Evolutionary conservation across 2,797 vertebrate genomes (phyloP), one percentile per base, ranked within the genome.

Genomic region (Peromyscus nudipes): DNA sequence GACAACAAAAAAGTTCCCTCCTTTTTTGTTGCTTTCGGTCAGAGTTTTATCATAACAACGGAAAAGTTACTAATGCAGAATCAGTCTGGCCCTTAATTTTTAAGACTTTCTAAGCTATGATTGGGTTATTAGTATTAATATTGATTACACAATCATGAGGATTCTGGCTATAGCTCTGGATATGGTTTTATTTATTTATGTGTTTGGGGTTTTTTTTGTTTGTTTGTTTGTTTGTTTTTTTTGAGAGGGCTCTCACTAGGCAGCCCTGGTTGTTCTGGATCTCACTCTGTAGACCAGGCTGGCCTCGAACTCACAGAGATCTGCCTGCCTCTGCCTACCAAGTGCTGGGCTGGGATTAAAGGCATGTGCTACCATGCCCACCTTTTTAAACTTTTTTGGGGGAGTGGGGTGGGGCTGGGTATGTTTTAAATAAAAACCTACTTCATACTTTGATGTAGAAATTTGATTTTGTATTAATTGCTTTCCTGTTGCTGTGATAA

Each of bases 361-460:
- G 62, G 43, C 29, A 13, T 65, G 40, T 14, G 3, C 62, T 27
- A 67, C 29, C 40, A 85, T 85, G 17, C 11, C 29, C 10, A 31
- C 5, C 4, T 62, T 82, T 82, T 62, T 10, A 60, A 27, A 29
- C 40, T 79, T 55, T 3, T 65, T 80, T 10, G 1, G 3, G 67
- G 16, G 46, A 34, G 16, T 27, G 16, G 1, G 17, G 67, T 1
- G 14, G 16, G 67, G 17, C 71, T 65, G 55, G n/a, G 49, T 52
- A 81, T 67, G 81, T 46, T 65, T 96, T 88, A 94, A 77, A 31
- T 82, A 43, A 92, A 91, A 86, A 77, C 82, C 13, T 79, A 4
- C 0, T 23, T 17, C 67, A 19, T 76, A 25, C 23, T 92, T 90
- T 82, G 25, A 60, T 64, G 49, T 82, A 57, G 81, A 87, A 94